Evolutionary conservation across 2,797 vertebrate genomes (phyloP).

Genomic region (Coregonus ussuriensis): DNA sequence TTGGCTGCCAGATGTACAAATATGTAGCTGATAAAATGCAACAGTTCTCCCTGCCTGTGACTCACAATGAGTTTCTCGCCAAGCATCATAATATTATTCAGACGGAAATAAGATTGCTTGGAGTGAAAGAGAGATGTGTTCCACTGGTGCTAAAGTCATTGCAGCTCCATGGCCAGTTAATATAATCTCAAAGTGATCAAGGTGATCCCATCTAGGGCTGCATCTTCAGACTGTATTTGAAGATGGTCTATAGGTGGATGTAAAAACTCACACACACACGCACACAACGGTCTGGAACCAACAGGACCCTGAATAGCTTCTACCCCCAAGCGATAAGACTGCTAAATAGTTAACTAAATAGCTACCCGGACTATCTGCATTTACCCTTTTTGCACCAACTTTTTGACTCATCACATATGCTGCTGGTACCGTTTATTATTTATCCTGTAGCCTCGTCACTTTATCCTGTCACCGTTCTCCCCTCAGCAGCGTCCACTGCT

Average conservation of each 20-base stretch:
- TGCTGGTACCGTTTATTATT: too few relatives aligned
- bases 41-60: background rate
- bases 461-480: too few relatives aligned
- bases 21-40: background rate
- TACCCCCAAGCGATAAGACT: too few relatives aligned
- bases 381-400: too few relatives aligned
- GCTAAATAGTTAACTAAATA: too few relatives aligned
- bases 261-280: background rate
- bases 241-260: background rate
- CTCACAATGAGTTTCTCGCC: background rate
- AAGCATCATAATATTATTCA: background rate
- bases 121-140: background rate
- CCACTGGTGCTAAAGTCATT: background rate
- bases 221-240: background rate
- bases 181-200: background rate
- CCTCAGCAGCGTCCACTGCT: too few relatives aligned
- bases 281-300: too few relatives aligned
- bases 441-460: too few relatives aligned
- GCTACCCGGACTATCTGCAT: too few relatives aligned
- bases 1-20: background rate
- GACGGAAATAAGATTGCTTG: background rate
- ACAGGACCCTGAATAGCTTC: too few relatives aligned
- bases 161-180: background rate
- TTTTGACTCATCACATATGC: too few relatives aligned
- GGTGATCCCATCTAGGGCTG: background rate